These are phyloP conservation scores for Axea sp. DNA, from an alignment of 2,888 invertebrate species.

Conservation along the genomic window DNA sequence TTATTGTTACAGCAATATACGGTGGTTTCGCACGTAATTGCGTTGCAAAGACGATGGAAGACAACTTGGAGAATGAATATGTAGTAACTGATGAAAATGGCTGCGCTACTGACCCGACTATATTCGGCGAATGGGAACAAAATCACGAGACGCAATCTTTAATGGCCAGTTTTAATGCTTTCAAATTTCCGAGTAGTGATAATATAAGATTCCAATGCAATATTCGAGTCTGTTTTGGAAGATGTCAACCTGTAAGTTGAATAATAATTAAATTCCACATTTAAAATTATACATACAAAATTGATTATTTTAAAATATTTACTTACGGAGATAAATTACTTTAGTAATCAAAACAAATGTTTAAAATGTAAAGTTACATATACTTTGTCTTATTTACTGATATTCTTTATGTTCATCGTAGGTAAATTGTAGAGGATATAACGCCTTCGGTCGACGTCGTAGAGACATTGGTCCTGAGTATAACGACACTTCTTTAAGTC, in stretches of 20 bases:
- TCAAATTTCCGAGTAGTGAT: constrained; percentile 96
- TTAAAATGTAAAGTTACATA: too few species aligned
- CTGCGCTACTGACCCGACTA: constrained; percentile 94
- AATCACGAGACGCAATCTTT: constrained; percentile 91
- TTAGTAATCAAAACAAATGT: too few species aligned
- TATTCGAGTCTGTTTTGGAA: constrained; percentile 95
- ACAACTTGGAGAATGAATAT: constrained; percentile 93
- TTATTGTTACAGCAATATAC: constrained; percentile 88
- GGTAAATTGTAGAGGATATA: constrained; percentile 95
- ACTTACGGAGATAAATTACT: too few species aligned
- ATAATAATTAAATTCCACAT: neutral
- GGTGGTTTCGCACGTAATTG: constrained; percentile 96
- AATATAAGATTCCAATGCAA: constrained; percentile 97
- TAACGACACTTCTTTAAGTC: constrained; percentile 82
- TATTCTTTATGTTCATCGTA: constrained; percentile 69
- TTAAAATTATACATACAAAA: too few species aligned
- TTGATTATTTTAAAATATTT: too few species aligned
- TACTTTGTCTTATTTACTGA: too few species aligned
- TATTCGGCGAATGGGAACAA: constrained; percentile 96
- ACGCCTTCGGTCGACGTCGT: constrained; percentile 92
- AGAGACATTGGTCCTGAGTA: constrained; percentile 83
- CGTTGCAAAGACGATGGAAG: constrained; percentile 94
- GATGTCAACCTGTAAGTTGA: constrained; percentile 92
- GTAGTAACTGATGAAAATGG: constrained; percentile 96
- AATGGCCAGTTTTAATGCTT: constrained; percentile 94